Evolutionary conservation across 2,888 invertebrate genomes (phyloP).

Genomic region (Andrena minutula): DNA sequence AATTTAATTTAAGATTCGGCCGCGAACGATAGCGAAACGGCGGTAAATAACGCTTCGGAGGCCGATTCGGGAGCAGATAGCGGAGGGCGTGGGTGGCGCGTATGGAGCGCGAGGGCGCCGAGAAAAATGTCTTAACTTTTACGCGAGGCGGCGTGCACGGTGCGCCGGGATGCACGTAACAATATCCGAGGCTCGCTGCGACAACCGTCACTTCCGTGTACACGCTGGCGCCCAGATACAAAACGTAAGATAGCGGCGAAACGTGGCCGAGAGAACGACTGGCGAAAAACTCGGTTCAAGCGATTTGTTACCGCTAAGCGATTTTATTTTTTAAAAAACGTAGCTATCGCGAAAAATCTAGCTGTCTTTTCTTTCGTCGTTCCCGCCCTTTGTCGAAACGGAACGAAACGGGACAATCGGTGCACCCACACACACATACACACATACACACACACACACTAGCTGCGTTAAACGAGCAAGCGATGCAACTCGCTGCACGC

Average conservation of each 20-base stretch:
- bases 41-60: conserved; percentile 40
- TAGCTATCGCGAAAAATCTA: not conserved
- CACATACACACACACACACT: not conserved
- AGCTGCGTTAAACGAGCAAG: not conserved
- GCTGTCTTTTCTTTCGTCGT: not conserved
- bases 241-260: conserved; percentile 18
- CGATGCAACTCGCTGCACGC: conserved; percentile 10
- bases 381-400: conserved; percentile 6
- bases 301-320: not conserved
- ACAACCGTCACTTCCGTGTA: conserved; percentile 46
- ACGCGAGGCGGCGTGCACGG: not conserved
- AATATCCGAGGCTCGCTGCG: conserved; percentile 22
- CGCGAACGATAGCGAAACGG: conserved; percentile 17
- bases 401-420: not conserved
- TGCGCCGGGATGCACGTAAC: conserved; percentile 14
- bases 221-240: conserved; percentile 7
- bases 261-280: not conserved
- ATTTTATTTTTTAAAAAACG: too few species aligned
- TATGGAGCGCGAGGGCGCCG: conserved; percentile 58
- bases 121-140: conserved; percentile 56
- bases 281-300: not conserved
- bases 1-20: conserved; percentile 39
- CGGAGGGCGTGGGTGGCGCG: conserved; percentile 49
- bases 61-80: conserved; percentile 51
- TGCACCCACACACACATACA: not conserved